phyloP scores from a whole-genome alignment of 2,888 invertebrate genomes.

The Carcina quercana region DNA sequence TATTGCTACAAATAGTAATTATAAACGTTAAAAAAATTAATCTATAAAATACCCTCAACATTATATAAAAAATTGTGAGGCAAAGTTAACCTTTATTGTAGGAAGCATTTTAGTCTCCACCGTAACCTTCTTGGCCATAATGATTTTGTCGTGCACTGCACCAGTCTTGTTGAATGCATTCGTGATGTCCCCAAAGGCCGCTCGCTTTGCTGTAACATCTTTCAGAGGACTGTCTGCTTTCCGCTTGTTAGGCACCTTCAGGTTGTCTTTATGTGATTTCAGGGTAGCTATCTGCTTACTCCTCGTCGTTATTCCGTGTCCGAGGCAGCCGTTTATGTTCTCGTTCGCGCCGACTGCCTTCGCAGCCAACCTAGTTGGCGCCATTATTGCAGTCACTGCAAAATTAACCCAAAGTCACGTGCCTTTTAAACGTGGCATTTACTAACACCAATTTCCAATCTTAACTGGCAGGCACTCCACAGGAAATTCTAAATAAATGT shows the following conservation, averaged over 20 bases:
- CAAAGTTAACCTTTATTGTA: slow-evolving; percentile 52
- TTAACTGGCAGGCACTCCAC: slow-evolving; percentile 9
- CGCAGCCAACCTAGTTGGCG: slow-evolving; percentile 76
- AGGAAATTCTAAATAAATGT: slow-evolving; percentile 23
- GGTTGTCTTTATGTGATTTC: slow-evolving; percentile 51
- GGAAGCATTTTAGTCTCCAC: slow-evolving; percentile 67
- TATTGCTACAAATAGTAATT: no score
- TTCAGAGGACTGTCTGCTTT: slow-evolving; percentile 88
- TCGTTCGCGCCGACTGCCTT: slow-evolving; percentile 63
- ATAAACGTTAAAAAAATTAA: no score
- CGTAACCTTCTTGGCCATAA: slow-evolving; percentile 64
- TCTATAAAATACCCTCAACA: no score
- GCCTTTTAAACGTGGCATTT: slow-evolving; percentile 24
- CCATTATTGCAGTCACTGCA: slow-evolving; percentile 68
- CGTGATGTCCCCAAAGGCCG: slow-evolving; percentile 90
- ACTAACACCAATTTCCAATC: slow-evolving; percentile 13
- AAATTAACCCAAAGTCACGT: slow-evolving; percentile 43
- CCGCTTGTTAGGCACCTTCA: slow-evolving; percentile 79
- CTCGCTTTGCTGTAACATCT: slow-evolving; percentile 83
- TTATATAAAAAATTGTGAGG: no score
- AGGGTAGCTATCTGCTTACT: slow-evolving; percentile 74
- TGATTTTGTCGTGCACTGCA: slow-evolving; percentile 47
- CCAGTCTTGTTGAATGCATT: slow-evolving; percentile 76
- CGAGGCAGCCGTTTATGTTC: slow-evolving; percentile 57
- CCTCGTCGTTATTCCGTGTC: slow-evolving; percentile 75